Evolutionary conservation across 2,888 invertebrate genomes (phyloP).

Genomic region (Cantharis rustica): DNA sequence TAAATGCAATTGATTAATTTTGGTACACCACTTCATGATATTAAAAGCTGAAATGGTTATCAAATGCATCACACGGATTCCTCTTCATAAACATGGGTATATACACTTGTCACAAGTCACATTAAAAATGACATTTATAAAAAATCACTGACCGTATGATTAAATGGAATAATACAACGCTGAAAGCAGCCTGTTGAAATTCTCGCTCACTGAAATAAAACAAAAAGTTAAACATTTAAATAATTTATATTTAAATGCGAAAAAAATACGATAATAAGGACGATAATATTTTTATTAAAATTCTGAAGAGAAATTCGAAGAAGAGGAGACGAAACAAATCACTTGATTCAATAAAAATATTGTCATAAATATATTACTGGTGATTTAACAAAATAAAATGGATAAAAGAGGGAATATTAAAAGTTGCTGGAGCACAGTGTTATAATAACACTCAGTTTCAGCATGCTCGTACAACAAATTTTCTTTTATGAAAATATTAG

Average conservation of each 20-base stretch:
- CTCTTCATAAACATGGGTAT: neutral
- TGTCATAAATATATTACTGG: neutral
- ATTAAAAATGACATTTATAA: conserved; percentile 10
- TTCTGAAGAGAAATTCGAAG: no score
- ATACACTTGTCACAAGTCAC: conserved; percentile 12
- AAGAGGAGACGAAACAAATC: no score
- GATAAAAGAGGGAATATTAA: neutral
- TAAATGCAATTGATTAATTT: neutral
- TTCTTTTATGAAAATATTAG: neutral
- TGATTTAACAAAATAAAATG: neutral
- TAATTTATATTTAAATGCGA: no score
- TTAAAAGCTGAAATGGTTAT: neutral
- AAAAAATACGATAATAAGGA: no score
- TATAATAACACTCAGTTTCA: neutral
- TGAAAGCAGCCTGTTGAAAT: neutral
- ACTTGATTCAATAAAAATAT: neutral
- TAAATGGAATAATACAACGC: conserved; percentile 6
- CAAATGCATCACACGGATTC: neutral
- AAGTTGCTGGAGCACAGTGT: neutral
- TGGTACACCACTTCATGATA: neutral
- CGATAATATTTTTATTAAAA: no score
- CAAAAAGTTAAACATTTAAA: neutral
- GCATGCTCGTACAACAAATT: neutral
- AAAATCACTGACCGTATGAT: conserved; percentile 15
- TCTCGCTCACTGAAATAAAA: neutral